Evolutionary conservation across 64 coral and sea anemone species (phyloP), one percentile per base, ranked within the genome.

Genomic region (Orbicella faveolata): DNA sequence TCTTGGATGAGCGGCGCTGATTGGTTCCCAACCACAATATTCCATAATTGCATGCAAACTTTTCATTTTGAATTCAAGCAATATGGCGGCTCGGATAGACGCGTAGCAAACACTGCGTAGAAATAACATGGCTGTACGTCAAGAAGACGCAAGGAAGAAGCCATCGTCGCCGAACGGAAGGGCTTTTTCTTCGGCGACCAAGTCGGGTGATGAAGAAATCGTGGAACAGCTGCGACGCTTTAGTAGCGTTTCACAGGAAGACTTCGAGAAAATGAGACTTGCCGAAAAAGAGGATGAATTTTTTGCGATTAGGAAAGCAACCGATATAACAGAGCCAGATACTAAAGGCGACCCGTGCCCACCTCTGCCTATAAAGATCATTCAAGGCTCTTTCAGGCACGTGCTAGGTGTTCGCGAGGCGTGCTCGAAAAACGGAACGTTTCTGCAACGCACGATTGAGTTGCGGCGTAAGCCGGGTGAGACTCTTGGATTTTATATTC

Each of bases 401-500:
- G 83, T 99, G 35, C 84, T 99, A 0, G 97, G 97, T 2, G 97
- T 99, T 19, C 77, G 94, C 10, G 97, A 99, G 77, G 94, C 94
- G 25, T 99, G 97, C 65, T 99, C 97, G 9, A 99, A 99, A 64
- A 92, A 99, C 75, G 97, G 97, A 51, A 99, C 94, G 4, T 99
- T 99, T 94, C 41, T 99, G 83, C 97, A 99, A 37, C 88, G 97
- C 48, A 93, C 94, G 68, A 91, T 99, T 75, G 97, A 99, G 63
- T 81, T 99, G 18, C 91, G 87, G 36, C 91, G 94, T 75, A 96
- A 99, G 34, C 97, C 97, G 39, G 97, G 97, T 36, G 97, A 95
- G 53, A 88, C 97, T 2, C 89, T 99, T 19, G 97, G 97, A 19
- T 99, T 99, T 99, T 99, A 96, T 90, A 99, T 99, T 91, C 97